Evolutionary conservation across 2,797 vertebrate genomes (phyloP), one percentile per base, ranked within the genome.

Genomic region (Lepidocolaptes lacrymiger): DNA sequence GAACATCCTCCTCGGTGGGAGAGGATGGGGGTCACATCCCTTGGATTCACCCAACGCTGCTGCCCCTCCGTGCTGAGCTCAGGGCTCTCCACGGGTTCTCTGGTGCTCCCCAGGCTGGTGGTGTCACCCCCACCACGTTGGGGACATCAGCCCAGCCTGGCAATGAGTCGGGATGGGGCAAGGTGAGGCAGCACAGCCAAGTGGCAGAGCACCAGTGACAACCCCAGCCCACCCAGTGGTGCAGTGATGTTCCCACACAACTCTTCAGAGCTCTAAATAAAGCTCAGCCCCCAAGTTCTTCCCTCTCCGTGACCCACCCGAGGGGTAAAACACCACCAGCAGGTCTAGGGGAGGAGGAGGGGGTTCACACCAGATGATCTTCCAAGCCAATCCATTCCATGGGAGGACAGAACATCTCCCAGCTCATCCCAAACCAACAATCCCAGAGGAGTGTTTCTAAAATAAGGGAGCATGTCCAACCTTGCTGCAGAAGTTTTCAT

Each of bases 201-300:
- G 56, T 1, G 9, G 10, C 2, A 61, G 28, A 3, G 2, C 41
- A 23, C 7, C 32, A 14, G 36, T 1, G 5, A 41, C 24, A 28
- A 6, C n/a, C 52, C 59, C 44, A 7, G 6, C 3, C 59, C 2
- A 34, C 32, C 58, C 80, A 1, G 5, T 0, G 5, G 2, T 4
- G 8, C 18, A 7, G 34, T 18, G 34, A 85, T 2, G 15, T 0
- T 22, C 27, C 7, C 66, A 28, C 36, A 16, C 1, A 0, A 19
- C 6, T 3, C 28, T 43, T 34, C 28, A 30, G 34, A 37, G 14
- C 34, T 49, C 61, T 5, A 30, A 48, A 20, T 2, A 28, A 56
- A 39, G 4, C n/a, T 3, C 51, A 54, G 28, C 6, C 30, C 48
- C n/a, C 4, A 41, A 30, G 68, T 17, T 66, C 52, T 69, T 36